These are phyloP conservation scores for Brotula barbata DNA, from an alignment of 2,797 vertebrate genomes.

Conservation along the genomic window DNA sequence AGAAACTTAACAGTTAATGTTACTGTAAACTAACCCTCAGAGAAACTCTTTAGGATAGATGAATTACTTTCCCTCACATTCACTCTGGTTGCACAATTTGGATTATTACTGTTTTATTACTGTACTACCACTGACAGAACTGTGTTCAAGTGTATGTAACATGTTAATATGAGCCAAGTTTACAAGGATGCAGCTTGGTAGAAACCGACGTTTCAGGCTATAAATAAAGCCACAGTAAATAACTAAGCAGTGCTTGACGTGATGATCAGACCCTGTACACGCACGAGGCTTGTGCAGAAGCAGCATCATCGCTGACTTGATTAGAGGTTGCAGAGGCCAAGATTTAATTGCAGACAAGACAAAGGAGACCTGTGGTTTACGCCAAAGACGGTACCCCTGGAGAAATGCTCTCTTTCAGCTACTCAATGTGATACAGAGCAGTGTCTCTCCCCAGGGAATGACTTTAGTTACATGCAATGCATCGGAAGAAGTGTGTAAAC, in stretches of 20 bases:
- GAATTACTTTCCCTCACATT: too few species aligned
- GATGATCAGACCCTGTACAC: not conserved
- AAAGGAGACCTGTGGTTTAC: not conserved
- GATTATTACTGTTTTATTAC: not conserved
- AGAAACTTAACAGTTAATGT: too few species aligned
- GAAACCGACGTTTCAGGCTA: not conserved
- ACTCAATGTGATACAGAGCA: not conserved
- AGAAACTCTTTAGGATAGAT: too few species aligned
- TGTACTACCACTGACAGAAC: not conserved
- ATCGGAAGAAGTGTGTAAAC: slow-evolving; percentile 6
- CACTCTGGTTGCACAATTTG: not conserved
- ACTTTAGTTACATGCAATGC: slow-evolving; percentile 4
- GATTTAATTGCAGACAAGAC: not conserved
- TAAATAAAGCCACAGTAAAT: not conserved
- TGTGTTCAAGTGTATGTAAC: not conserved
- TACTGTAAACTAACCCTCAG: too few species aligned
- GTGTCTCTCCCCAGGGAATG: not conserved
- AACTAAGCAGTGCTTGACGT: not conserved
- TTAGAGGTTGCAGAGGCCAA: not conserved
- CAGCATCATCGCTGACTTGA: not conserved
- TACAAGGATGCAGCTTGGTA: not conserved
- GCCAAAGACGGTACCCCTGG: not conserved
- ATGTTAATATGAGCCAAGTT: too few species aligned
- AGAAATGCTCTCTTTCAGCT: not conserved
- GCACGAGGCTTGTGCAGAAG: not conserved